Evolutionary conservation across 2,888 invertebrate genomes (phyloP).

Genomic region (Cancer borealis): DNA sequence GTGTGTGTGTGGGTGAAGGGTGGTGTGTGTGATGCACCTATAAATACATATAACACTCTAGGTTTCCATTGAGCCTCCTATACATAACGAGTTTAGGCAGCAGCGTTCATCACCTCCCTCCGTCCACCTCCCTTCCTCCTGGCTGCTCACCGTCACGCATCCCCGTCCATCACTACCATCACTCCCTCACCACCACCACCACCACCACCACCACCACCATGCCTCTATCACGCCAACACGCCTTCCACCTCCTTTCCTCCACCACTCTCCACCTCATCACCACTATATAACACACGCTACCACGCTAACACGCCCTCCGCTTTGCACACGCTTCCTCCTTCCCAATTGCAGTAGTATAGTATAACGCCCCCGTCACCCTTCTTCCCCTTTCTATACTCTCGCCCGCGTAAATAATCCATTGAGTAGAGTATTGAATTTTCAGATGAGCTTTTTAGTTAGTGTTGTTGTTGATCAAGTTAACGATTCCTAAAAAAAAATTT

Average conservation of each 20-base stretch:
- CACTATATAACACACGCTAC: neutral
- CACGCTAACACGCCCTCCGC: neutral
- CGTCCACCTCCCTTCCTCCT: neutral
- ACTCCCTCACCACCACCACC: neutral
- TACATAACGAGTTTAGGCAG: too few species aligned
- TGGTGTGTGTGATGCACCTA: neutral
- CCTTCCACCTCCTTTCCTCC: too few species aligned
- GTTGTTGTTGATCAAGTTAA: too few species aligned
- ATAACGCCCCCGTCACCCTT: neutral
- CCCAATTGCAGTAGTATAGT: neutral
- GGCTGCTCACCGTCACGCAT: neutral
- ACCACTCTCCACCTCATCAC: neutral
- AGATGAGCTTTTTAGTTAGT: too few species aligned
- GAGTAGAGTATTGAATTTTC: too few species aligned
- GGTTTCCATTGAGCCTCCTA: too few species aligned
- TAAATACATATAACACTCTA: too few species aligned
- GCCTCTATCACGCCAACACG: neutral
- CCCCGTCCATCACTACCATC: neutral
- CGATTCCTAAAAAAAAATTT: too few species aligned
- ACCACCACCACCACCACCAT: conserved; percentile 12
- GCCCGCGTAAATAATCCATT: neutral
- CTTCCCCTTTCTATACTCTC: neutral
- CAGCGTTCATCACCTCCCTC: too few species aligned
- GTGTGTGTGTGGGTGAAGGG: neutral
- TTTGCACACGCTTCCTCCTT: neutral